These are phyloP conservation scores for Eumeta japonica DNA, from an alignment of 1,140 invertebrate species.

Conservation along the genomic window DNA sequence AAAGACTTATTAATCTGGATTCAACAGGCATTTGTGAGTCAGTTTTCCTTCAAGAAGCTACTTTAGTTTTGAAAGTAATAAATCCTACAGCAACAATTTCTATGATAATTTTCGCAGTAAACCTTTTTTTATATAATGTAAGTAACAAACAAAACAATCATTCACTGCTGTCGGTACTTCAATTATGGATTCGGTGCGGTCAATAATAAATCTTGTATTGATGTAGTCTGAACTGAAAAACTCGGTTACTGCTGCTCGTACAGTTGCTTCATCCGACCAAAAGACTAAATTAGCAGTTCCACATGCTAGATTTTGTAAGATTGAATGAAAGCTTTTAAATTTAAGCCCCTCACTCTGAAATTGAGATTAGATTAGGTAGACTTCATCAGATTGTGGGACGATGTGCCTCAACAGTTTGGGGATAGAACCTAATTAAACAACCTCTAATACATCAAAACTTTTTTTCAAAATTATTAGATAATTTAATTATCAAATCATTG, in stretches of 20 bases:
- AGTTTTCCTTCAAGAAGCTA: constrained; percentile 31
- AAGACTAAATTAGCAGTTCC: constrained; percentile 14
- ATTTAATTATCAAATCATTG: too few relatives aligned
- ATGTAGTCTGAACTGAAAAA: constrained; percentile 28
- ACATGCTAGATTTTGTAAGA: constrained; percentile 9
- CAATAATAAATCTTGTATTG: constrained; percentile 36
- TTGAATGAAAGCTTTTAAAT: too few relatives aligned
- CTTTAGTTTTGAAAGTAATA: constrained; percentile 37
- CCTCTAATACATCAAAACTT: too few relatives aligned
- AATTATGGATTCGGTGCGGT: constrained; percentile 42
- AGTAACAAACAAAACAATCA: constrained; percentile 23
- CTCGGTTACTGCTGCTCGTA: constrained; percentile 22
- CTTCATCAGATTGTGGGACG: too few relatives aligned
- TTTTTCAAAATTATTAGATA: too few relatives aligned
- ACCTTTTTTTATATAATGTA: constrained; percentile 39
- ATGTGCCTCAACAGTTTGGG: too few relatives aligned
- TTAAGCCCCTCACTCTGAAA: too few relatives aligned
- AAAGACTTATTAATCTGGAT: constrained; percentile 30
- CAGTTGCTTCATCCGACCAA: constrained; percentile 14
- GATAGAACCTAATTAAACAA: too few relatives aligned
- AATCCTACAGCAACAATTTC: constrained; percentile 37
- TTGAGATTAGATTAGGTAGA: too few relatives aligned
- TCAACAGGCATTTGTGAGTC: constrained; percentile 32
- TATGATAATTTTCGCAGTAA: constrained; percentile 39
- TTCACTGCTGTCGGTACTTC: constrained; percentile 25